Percentiles rank a stretch among this genome's conserved stretches.
phyloP scores from a whole-genome alignment of 2,797 vertebrate species.

The Typhlichthys eigenmanni region DNA sequence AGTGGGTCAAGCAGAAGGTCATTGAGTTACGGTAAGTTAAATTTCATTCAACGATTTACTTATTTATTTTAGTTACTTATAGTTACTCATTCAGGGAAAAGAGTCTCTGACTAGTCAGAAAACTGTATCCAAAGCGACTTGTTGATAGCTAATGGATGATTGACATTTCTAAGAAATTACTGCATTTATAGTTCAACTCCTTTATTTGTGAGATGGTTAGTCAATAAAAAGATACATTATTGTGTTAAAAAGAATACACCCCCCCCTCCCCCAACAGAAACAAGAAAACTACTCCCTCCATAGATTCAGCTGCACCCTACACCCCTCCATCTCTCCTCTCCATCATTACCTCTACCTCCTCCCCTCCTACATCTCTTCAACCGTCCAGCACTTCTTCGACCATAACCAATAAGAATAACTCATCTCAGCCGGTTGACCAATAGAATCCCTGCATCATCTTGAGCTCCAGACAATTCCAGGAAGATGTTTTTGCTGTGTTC shows the following conservation, averaged over 20 bases:
- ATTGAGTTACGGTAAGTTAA: conserved; percentile 22
- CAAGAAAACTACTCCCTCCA: neutral
- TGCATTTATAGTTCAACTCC: too few species aligned
- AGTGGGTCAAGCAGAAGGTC: conserved; percentile 31
- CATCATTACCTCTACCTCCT: conserved; percentile 1
- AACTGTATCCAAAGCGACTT: too few species aligned
- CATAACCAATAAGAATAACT: neutral
- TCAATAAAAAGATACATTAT: too few species aligned
- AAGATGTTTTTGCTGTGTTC: neutral
- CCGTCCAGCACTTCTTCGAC: neutral
- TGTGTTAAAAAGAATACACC: too few species aligned
- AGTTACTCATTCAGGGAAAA: too few species aligned
- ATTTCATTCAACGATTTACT: neutral
- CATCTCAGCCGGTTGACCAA: neutral
- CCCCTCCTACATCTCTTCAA: neutral
- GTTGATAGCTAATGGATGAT: too few species aligned
- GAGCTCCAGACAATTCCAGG: neutral
- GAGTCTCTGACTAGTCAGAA: too few species aligned
- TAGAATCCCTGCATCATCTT: neutral
- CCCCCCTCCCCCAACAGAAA: neutral
- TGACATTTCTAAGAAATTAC: too few species aligned
- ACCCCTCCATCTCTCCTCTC: neutral
- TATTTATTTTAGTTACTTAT: too few species aligned
- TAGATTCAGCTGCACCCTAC: neutral
- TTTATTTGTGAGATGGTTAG: too few species aligned